Evolutionary conservation across 2,888 invertebrate species (phyloP).

Genomic region (Axea sp.): DNA sequence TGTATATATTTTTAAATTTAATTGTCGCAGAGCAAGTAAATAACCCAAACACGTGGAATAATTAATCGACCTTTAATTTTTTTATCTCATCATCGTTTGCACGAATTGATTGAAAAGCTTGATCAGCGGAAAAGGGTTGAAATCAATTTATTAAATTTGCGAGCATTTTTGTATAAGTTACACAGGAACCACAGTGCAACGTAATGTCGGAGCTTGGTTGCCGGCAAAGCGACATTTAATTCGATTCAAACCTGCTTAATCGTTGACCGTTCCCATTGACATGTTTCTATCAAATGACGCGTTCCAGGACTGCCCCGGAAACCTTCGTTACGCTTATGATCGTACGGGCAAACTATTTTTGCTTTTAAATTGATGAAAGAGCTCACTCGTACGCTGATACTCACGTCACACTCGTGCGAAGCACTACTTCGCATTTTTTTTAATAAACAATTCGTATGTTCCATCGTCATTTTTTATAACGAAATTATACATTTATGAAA

Average conservation of each 20-base stretch:
- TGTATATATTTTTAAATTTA: slow-evolving; percentile 1
- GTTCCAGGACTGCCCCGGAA: slow-evolving; percentile 55
- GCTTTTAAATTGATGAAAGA: slow-evolving; percentile 56
- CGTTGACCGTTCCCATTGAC: slow-evolving; percentile 56
- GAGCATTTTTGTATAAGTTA: slow-evolving; percentile 43
- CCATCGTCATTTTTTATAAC: slow-evolving; percentile 47
- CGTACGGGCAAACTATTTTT: slow-evolving; percentile 54
- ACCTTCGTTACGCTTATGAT: slow-evolving; percentile 58
- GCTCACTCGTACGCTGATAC: slow-evolving; percentile 11
- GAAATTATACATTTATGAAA: slow-evolving; percentile 39
- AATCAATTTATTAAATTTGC: slow-evolving; percentile 50
- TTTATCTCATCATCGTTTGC: slow-evolving; percentile 20
- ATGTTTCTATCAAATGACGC: slow-evolving; percentile 55
- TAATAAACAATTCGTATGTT: slow-evolving; percentile 30
- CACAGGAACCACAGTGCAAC: slow-evolving; percentile 35
- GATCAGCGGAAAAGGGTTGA: slow-evolving; percentile 19
- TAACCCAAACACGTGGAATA: slow-evolving; percentile 17
- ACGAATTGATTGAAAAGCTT: slow-evolving; percentile 28
- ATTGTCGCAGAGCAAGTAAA: slow-evolving; percentile 7
- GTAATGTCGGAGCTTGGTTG: slow-evolving; percentile 25
- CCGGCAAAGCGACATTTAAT: slow-evolving; percentile 51
- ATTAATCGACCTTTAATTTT: slow-evolving; percentile 39
- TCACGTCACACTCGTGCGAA: slow-evolving; percentile 23
- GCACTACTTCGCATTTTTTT: slow-evolving; percentile 31
- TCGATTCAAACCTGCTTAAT: slow-evolving; percentile 59